Percentiles rank a stretch among this genome's conserved stretches.
These are phyloP conservation scores for Glaucidium brasilianum DNA, from an alignment of 2,113 vertebrate species.

Conservation along the genomic window DNA sequence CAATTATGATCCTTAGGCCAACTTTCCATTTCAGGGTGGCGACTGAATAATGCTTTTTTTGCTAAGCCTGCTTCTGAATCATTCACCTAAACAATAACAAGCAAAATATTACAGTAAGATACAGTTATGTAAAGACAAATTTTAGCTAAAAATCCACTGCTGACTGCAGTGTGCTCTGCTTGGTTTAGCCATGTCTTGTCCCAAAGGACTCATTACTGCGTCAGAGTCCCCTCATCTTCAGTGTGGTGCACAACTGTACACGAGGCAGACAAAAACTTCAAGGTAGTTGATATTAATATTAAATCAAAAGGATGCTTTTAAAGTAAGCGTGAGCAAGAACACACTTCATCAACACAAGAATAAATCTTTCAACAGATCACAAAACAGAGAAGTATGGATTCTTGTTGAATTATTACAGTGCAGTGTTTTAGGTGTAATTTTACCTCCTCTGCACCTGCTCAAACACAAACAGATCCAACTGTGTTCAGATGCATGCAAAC, in stretches of 20 bases:
- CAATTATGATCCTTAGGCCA: slow-evolving; percentile 91
- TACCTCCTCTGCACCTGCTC: background rate
- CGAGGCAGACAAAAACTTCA: background rate
- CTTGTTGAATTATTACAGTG: background rate
- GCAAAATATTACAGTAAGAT: background rate
- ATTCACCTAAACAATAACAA: slow-evolving; percentile 76
- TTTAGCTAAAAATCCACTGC: background rate
- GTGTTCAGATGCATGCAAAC: background rate
- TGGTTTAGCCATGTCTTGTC: background rate
- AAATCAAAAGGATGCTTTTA: background rate
- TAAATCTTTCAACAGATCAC: background rate
- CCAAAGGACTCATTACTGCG: background rate
- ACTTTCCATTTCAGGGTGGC: slow-evolving; percentile 90
- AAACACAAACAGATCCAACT: background rate
- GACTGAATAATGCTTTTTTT: slow-evolving; percentile 81
- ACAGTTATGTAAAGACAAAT: background rate
- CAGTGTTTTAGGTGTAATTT: background rate
- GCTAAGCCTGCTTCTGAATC: slow-evolving; percentile 80
- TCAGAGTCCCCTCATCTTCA: background rate
- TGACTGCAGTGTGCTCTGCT: background rate
- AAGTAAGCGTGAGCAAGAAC: background rate
- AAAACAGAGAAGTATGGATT: background rate
- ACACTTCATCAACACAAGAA: background rate
- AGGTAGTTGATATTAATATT: background rate
- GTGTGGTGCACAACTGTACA: background rate